Conservation (phyloP, 1,140 invertebrate genomes). For the Sesamia nonagrioides region DNA sequence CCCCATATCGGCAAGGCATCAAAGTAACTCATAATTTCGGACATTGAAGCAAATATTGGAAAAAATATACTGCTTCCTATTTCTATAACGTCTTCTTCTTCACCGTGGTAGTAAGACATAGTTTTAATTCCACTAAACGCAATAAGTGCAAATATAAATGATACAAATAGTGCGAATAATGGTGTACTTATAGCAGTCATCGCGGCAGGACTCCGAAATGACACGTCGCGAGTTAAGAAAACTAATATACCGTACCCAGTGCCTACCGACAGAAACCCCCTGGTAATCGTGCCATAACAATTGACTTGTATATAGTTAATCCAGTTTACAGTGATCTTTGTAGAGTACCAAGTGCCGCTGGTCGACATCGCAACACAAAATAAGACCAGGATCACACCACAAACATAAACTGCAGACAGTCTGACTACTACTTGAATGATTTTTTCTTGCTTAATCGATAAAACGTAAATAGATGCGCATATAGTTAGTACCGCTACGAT, state of each 20-base stretch:
- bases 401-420: constrained; percentile 65
- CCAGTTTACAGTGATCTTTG: constrained; percentile 66
- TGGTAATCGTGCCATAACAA: constrained; percentile 60
- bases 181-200: constrained; percentile 72
- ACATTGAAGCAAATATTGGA: constrained; percentile 67
- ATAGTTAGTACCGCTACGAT: constrained; percentile 60
- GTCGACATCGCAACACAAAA: constrained; percentile 74
- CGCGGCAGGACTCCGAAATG: constrained; percentile 77
- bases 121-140: constrained; percentile 75
- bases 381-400: constrained; percentile 67
- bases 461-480: constrained; percentile 61
- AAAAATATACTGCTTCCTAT: constrained; percentile 69
- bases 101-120: constrained; percentile 78
- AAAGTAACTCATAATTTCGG: constrained; percentile 76
- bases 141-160: constrained; percentile 68
- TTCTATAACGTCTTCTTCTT: constrained; percentile 76
- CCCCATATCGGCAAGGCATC: constrained; percentile 68
- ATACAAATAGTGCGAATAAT: constrained; percentile 68
- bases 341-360: constrained; percentile 74
- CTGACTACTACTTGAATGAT: constrained; percentile 65
- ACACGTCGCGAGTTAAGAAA: constrained; percentile 69
- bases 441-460: constrained; percentile 73
- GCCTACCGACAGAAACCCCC: constrained; percentile 70
- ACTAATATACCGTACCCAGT: constrained; percentile 73
- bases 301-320: constrained; percentile 57